Evolutionary conservation across 2,888 invertebrate species (phyloP).

Genomic region (Phymatocera aterrima): DNA sequence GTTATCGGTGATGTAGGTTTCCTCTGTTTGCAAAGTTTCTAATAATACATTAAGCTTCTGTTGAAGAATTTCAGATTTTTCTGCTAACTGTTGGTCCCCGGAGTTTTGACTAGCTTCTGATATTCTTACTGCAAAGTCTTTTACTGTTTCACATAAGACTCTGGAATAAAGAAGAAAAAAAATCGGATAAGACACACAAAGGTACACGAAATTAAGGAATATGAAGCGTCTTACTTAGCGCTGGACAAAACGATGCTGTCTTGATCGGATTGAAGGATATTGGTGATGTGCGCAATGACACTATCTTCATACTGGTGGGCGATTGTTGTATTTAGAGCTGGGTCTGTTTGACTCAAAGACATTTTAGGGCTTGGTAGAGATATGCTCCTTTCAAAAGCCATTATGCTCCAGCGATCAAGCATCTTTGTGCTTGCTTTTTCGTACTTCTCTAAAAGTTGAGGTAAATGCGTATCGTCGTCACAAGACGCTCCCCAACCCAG

Average conservation of each 20-base stretch:
- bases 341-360: slow-evolving; percentile 77
- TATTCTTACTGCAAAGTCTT: slow-evolving; percentile 83
- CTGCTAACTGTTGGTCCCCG: slow-evolving; percentile 79
- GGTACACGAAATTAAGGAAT: no score
- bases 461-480: slow-evolving; percentile 95
- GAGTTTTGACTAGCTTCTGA: slow-evolving; percentile 78
- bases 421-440: slow-evolving; percentile 98
- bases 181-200: no score
- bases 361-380: slow-evolving; percentile 78
- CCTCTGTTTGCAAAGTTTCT: slow-evolving; percentile 84
- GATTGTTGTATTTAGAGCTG: slow-evolving; percentile 77
- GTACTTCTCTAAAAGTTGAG: slow-evolving; percentile 93
- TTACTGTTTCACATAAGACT: slow-evolving; percentile 86
- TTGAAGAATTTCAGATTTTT: slow-evolving; percentile 85
- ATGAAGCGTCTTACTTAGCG: slow-evolving; percentile 78
- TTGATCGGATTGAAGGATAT: slow-evolving; percentile 90
- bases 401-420: slow-evolving; percentile 98
- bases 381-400: slow-evolving; percentile 90
- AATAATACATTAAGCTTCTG: slow-evolving; percentile 86
- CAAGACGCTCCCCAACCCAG: slow-evolving; percentile 98
- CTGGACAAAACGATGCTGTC: slow-evolving; percentile 84
- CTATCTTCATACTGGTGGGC: slow-evolving; percentile 85
- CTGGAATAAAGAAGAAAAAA: slow-evolving; percentile 64
- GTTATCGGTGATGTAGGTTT: slow-evolving; percentile 69
- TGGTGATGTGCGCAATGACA: slow-evolving; percentile 87